Base-by-base conservation (phyloP, 1,140 invertebrate species). In the Drosophila sp. region DNA sequence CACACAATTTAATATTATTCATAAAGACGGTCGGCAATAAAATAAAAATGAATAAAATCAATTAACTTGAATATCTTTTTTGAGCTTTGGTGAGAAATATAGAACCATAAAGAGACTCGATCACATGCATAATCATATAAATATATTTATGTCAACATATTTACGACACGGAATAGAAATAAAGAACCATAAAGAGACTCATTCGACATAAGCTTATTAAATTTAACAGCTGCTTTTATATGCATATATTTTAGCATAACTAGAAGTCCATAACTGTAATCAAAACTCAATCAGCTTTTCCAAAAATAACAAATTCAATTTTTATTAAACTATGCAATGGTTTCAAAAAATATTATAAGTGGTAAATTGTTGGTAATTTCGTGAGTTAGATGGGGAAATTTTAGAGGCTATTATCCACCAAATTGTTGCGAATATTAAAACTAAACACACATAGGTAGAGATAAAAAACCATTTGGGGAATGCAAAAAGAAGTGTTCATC, bases 401-500 rank as follows among this genome's bases (percentile, higher is more conserved):
- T 50, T 29, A 29, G 2, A 7, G 21, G 21, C 1, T 21, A 21
- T 21, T 21, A 21, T 21, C 1, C 21, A 27, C 25, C 27, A 29
- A 14, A 41, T 21, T 21, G 21, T 1, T 21, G 21, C 21, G 4
- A 21, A 21, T 21, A 21, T 4, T 32, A 80, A 80, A 78, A 56
- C 32, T 43, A 46, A 46, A 64, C n/a, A 27, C n/a, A 16, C 41
- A n/a, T n/a, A n/a, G n/a, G n/a, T n/a, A n/a, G n/a, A 43, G 46
- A 27, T 4, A n/a, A 1, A 29, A 7, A 14, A 32, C 1, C 41
- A 73, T 2, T 2, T 21, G 21, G 21, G 4, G 4, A 21, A 21
- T 21, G 21, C 41, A 45, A 38, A 63, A 41, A 36, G 13, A 73
- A 21, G 72, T 76, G 59, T 38, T 56, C 66, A 64, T 48, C 46